Conservation (phyloP, 2,888 invertebrate species). For the Leucophenga montana region DNA sequence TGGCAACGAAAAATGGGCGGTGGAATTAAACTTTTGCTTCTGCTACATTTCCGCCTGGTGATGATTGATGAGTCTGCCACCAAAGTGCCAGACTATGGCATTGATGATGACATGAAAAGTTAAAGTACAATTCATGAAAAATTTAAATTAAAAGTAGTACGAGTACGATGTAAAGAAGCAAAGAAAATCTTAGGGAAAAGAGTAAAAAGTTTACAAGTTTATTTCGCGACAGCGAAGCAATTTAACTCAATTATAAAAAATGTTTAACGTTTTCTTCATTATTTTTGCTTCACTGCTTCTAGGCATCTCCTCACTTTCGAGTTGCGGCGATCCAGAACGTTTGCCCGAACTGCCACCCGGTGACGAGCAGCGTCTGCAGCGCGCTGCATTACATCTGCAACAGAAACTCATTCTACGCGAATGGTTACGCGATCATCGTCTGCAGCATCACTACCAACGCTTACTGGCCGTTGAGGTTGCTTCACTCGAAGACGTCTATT, state of each 20-base stretch:
- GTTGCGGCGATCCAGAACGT: conserved; percentile 83
- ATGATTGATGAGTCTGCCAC: conserved; percentile 25
- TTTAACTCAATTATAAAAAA: conserved; percentile 52
- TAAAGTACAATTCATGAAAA: conserved; percentile 16
- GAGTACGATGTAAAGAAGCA: not conserved
- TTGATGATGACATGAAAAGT: conserved; percentile 27
- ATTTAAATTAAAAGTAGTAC: not conserved
- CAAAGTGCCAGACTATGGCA: conserved; percentile 14
- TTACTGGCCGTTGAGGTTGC: conserved; percentile 86
- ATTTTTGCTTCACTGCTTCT: conserved; percentile 39
- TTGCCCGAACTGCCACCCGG: conserved; percentile 87
- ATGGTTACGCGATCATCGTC: conserved; percentile 84
- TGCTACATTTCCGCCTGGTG: not conserved
- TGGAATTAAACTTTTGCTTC: no score
- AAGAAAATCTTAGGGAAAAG: not conserved
- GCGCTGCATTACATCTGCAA: conserved; percentile 86
- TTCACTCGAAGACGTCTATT: conserved; percentile 91
- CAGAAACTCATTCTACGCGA: conserved; percentile 88
- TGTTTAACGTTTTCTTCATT: not conserved
- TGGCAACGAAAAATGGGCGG: not conserved
- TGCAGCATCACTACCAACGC: conserved; percentile 83
- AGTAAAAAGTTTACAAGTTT: conserved; percentile 41
- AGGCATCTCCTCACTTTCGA: conserved; percentile 89
- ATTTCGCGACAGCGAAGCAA: conserved; percentile 31
- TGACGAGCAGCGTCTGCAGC: conserved; percentile 87